phyloP scores from a whole-genome alignment of 2,113 vertebrate species.

The Phaethon lepturus region DNA sequence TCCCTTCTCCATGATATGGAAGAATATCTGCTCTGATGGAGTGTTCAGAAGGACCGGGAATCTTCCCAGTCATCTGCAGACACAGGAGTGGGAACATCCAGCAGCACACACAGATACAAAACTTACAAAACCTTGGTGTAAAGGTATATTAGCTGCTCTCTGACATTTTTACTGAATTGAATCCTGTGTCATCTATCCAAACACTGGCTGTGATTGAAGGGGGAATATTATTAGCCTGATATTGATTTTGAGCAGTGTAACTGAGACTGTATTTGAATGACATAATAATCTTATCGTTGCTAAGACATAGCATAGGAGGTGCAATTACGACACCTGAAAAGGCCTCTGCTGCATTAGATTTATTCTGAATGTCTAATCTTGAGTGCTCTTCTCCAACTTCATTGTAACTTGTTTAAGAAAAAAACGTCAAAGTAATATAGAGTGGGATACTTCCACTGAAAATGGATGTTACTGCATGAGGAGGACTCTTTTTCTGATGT shows the following conservation, averaged over 20 bases:
- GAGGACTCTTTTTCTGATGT: no score
- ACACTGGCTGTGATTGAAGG: background rate
- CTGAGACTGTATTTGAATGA: background rate
- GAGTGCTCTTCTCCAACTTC: background rate
- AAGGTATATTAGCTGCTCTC: background rate
- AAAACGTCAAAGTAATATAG: background rate
- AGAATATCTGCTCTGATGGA: background rate
- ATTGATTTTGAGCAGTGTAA: background rate
- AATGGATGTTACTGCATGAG: background rate
- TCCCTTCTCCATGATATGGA: background rate
- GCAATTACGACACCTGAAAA: background rate
- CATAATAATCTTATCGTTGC: background rate
- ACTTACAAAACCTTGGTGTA: background rate
- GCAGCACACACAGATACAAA: background rate
- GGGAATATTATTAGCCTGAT: background rate
- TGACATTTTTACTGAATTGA: background rate
- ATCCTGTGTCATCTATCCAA: background rate
- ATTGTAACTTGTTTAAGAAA: background rate
- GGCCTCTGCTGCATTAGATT: background rate
- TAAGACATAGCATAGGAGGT: background rate
- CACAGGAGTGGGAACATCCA: background rate
- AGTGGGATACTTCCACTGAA: background rate
- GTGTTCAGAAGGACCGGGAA: background rate
- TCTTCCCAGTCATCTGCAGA: background rate
- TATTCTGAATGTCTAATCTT: background rate